Conservation (phyloP, 2,113 vertebrate species). For the Nesoenas mayeri region DNA sequence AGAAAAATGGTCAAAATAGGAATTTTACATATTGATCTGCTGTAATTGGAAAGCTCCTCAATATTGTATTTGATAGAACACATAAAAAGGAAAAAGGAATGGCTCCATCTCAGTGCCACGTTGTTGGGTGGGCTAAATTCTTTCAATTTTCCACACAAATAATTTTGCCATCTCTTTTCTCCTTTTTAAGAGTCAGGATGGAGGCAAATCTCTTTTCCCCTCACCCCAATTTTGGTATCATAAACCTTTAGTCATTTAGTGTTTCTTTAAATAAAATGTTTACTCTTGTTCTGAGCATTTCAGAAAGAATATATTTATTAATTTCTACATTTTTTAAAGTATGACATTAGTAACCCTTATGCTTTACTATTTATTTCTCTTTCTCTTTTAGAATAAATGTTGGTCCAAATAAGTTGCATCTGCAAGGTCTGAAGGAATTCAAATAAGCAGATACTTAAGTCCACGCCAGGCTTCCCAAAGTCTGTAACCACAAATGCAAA, state of each 20-base stretch:
- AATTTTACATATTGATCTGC: neutral
- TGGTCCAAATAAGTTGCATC: neutral
- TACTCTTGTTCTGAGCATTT: neutral
- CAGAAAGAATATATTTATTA: neutral
- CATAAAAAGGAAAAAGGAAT: neutral
- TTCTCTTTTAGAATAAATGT: neutral
- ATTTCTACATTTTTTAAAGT: neutral
- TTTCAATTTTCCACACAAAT: neutral
- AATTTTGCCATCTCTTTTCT: neutral
- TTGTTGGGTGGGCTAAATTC: neutral
- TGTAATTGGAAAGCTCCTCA: neutral
- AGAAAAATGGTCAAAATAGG: neutral
- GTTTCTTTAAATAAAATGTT: neutral
- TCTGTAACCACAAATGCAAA: neutral
- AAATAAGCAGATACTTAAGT: neutral
- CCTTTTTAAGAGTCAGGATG: neutral
- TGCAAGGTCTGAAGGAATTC: neutral
- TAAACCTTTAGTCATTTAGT: neutral
- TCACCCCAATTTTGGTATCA: neutral
- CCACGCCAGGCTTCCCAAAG: neutral
- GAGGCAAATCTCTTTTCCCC: neutral
- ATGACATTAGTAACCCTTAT: neutral
- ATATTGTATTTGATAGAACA: neutral
- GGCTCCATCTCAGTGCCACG: neutral
- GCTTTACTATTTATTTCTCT: neutral